Conservation (phyloP, 2,797 vertebrate species). For the Chromis chromis region DNA sequence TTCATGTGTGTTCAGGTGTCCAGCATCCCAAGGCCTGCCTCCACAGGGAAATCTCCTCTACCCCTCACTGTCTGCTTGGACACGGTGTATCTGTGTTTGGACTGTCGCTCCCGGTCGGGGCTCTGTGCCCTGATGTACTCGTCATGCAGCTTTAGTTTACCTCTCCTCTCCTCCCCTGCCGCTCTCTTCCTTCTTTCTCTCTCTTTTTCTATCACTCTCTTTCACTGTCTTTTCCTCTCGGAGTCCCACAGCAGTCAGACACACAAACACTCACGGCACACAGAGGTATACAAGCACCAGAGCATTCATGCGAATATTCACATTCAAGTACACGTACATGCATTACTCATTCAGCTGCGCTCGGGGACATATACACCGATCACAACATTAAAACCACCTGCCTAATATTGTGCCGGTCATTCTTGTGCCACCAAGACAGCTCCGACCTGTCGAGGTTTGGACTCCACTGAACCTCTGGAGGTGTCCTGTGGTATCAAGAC, state of each 20-base stretch:
- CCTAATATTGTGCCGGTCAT: too few relatives aligned
- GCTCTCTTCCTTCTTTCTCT: slow-evolving; percentile 25
- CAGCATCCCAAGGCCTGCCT: slow-evolving; percentile 33
- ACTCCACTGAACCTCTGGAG: too few relatives aligned
- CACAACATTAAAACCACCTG: too few relatives aligned
- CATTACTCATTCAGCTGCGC: slow-evolving; percentile 70
- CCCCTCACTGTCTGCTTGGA: slow-evolving; percentile 65
- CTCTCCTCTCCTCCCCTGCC: slow-evolving; percentile 37
- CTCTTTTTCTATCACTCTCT: slow-evolving; percentile 18
- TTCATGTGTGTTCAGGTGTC: slow-evolving; percentile 54
- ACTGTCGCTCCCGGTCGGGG: slow-evolving; percentile 61
- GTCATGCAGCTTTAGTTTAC: slow-evolving; percentile 78
- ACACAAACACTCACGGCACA: slow-evolving; percentile 67
- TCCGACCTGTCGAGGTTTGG: too few relatives aligned
- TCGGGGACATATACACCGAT: slow-evolving; percentile 36
- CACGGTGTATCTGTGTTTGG: slow-evolving; percentile 69
- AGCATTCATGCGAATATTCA: slow-evolving; percentile 68
- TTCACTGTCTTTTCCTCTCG: slow-evolving; percentile 36
- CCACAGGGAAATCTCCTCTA: slow-evolving; percentile 68
- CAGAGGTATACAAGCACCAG: slow-evolving; percentile 67
- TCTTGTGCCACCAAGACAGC: too few relatives aligned
- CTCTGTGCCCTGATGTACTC: slow-evolving; percentile 65
- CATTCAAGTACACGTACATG: slow-evolving; percentile 70
- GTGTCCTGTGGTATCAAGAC: too few relatives aligned
- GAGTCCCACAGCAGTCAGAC: slow-evolving; percentile 64